phyloP scores from a whole-genome alignment of 1,140 invertebrate species.

The Pararge aegeria region DNA sequence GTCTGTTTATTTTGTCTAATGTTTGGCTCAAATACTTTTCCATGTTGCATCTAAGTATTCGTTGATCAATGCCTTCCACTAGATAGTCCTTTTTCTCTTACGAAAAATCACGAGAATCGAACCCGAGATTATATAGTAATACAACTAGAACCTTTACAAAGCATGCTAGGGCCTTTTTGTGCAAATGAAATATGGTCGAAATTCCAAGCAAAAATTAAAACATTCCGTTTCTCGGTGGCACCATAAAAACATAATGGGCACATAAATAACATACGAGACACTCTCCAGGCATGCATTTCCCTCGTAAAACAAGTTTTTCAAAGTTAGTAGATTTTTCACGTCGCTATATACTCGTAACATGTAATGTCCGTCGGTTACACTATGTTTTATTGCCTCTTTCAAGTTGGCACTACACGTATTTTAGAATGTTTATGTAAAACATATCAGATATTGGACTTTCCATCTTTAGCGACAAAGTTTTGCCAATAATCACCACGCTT shows the following conservation, averaged over 20 bases:
- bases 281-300: constrained; percentile 11
- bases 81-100: too few species aligned
- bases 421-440: too few species aligned
- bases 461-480: too few species aligned
- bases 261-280: constrained; percentile 11
- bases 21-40: too few species aligned
- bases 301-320: constrained; percentile 4
- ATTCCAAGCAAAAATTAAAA: constrained; percentile 5
- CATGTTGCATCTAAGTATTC: too few species aligned
- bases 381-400: not conserved
- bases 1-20: too few species aligned
- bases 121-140: too few species aligned
- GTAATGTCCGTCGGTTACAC: not conserved
- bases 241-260: constrained; percentile 6
- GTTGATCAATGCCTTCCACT: too few species aligned
- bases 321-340: constrained; percentile 8
- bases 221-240: constrained; percentile 3
- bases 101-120: too few species aligned
- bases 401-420: too few species aligned
- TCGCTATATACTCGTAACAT: not conserved
- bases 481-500: too few species aligned
- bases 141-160: not conserved
- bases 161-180: not conserved
- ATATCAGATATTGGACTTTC: too few species aligned
- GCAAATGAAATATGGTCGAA: not conserved